Conservation (phyloP, 1,140 invertebrate species). For the Diplogasteroides magnus region DNA sequence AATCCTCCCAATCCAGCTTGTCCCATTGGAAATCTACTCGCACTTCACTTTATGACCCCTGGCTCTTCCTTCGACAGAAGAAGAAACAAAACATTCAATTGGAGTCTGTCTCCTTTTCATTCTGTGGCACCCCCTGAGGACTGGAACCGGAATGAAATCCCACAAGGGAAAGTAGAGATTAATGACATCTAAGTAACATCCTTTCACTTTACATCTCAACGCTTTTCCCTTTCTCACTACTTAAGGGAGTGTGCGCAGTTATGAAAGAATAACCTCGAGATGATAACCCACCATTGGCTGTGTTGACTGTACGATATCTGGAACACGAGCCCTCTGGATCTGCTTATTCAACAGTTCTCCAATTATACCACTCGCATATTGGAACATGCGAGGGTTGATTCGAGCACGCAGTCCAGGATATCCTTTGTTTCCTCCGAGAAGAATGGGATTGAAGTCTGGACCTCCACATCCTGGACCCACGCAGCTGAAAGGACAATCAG, state of each 20-base stretch:
- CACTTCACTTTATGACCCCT: too few relatives aligned
- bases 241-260: background rate
- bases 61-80: too few relatives aligned
- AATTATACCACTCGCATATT: slow-evolving; percentile 43
- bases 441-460: slow-evolving; percentile 44
- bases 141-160: too few relatives aligned
- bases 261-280: background rate
- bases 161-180: too few relatives aligned
- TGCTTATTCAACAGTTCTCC: slow-evolving; percentile 41
- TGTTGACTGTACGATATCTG: slow-evolving; percentile 10
- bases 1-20: background rate
- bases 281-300: background rate
- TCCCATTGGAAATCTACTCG: background rate
- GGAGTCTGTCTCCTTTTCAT: too few relatives aligned
- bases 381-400: slow-evolving; percentile 46
- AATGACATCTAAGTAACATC: too few relatives aligned
- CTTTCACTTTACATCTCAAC: background rate
- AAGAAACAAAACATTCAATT: too few relatives aligned
- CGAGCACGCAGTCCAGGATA: slow-evolving; percentile 50
- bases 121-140: too few relatives aligned
- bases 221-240: background rate
- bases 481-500: background rate
- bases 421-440: slow-evolving; percentile 40
- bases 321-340: slow-evolving; percentile 47
- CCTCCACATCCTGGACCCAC: slow-evolving; percentile 1